Evolutionary conservation across 1,140 invertebrate genomes (phyloP), one percentile per base, ranked within the genome.

Genomic region (Drosophila eugracilis): DNA sequence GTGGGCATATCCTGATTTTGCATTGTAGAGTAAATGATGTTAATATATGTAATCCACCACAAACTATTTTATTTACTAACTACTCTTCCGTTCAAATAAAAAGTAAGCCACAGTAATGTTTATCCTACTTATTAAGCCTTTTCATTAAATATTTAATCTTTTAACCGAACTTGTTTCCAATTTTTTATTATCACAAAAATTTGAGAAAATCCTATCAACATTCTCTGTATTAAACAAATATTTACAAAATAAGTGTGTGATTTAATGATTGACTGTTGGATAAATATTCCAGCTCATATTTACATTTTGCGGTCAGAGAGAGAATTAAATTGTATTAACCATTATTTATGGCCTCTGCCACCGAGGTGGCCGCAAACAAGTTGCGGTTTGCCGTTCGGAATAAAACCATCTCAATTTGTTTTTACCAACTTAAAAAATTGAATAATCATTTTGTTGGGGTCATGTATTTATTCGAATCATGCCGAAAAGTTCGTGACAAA

Each of bases 1-100:
- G 92, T 93, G 94, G 45, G 94, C 94, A 75, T 89, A 92, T 78
- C 94, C 94, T 95, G 92, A n/a, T n/a, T n/a, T n/a, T n/a, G n/a
- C n/a, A n/a, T 32, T 32, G 2, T 12, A 32, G n/a, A n/a, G 4
- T 30, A 7, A n/a, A n/a, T n/a, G 5, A 7, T 28, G 2, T 28
- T 28, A 28, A 6, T 28, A 4, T 28, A 30, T 28, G n/a, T 24
- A 15, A 5, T 22, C 17, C 6, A 12, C 3, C 22, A 24, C 39
- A n/a, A 50, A 7, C n/a, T n/a, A n/a, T n/a, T n/a, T n/a, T n/a
- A n/a, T n/a, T n/a, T n/a, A 37, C 2, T 17, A 6, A 28, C 2
- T 28, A 9, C 9, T 7, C 1, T 5, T 28, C 26, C 26, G 5
- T 28, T 28, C 5, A 14, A 36, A 36, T 36, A 6, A 22, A 22